Evolutionary conservation across 2,888 invertebrate genomes (phyloP).

Genomic region (Hydrotaea cyrtoneurina): DNA sequence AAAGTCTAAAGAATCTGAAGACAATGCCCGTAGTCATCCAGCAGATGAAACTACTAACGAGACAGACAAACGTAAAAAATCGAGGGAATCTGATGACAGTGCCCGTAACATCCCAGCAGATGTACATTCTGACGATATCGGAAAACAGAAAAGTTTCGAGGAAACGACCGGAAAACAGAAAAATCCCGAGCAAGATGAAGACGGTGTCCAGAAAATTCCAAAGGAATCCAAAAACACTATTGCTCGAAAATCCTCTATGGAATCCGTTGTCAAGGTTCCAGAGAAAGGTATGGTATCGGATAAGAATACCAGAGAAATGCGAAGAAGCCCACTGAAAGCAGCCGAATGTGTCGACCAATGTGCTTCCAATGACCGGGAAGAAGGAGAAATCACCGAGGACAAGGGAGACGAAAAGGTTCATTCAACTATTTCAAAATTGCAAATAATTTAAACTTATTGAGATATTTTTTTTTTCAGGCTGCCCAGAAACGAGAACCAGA

Average conservation of each 20-base stretch:
- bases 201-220: too few species aligned
- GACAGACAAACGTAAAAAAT: too few species aligned
- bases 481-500: neutral
- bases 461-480: neutral
- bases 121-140: too few species aligned
- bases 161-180: too few species aligned
- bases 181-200: too few species aligned
- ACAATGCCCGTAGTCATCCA: too few species aligned
- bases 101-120: too few species aligned
- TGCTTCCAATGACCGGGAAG: slow-evolving; percentile 12
- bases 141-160: too few species aligned
- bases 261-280: neutral
- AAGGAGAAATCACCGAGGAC: slow-evolving; percentile 39
- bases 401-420: slow-evolving; percentile 27
- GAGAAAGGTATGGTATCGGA: neutral
- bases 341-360: slow-evolving; percentile 3
- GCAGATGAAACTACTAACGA: too few species aligned
- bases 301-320: neutral
- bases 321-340: neutral
- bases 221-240: too few species aligned
- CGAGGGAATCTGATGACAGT: too few species aligned
- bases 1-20: too few species aligned
- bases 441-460: neutral
- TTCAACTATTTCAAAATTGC: neutral
- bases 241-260: neutral